These are phyloP conservation scores for Cosmopolites sordidus DNA, from an alignment of 2,888 invertebrate species.

Conservation along the genomic window DNA sequence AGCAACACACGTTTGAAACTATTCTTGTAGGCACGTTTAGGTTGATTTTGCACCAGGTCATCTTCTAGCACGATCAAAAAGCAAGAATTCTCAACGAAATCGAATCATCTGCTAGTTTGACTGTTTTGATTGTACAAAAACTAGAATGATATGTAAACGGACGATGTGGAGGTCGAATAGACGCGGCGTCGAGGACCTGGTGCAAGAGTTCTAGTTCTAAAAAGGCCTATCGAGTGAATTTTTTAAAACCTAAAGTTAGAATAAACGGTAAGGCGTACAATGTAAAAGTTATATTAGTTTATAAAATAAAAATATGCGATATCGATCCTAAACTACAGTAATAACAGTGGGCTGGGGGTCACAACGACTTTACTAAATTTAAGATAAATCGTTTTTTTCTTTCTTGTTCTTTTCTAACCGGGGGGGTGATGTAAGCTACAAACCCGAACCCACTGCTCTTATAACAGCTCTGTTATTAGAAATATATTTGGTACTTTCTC, in stretches of 20 bases:
- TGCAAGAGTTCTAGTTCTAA: slow-evolving; percentile 2
- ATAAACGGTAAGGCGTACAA: slow-evolving; percentile 8
- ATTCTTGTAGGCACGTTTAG: slow-evolving; percentile 1
- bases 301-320: slow-evolving; percentile 13
- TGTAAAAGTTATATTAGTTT: slow-evolving; percentile 6
- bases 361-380: slow-evolving; percentile 6
- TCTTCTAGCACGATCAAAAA: neutral
- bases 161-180: too few relatives aligned
- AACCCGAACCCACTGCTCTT: neutral
- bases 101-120: too few relatives aligned
- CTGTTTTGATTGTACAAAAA: too few relatives aligned
- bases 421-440: neutral
- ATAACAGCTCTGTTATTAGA: neutral
- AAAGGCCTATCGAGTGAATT: slow-evolving; percentile 5
- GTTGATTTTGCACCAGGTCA: slow-evolving; percentile 1
- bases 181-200: neutral
- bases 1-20: neutral
- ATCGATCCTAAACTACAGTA: slow-evolving; percentile 7
- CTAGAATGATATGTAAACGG: too few relatives aligned
- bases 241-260: slow-evolving; percentile 7
- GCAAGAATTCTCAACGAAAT: too few relatives aligned
- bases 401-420: neutral
- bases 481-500: neutral
- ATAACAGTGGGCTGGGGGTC: slow-evolving; percentile 9
- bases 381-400: neutral